These are phyloP conservation scores for Calliphora vicina DNA, from an alignment of 1,140 invertebrate genomes.

Conservation along the genomic window DNA sequence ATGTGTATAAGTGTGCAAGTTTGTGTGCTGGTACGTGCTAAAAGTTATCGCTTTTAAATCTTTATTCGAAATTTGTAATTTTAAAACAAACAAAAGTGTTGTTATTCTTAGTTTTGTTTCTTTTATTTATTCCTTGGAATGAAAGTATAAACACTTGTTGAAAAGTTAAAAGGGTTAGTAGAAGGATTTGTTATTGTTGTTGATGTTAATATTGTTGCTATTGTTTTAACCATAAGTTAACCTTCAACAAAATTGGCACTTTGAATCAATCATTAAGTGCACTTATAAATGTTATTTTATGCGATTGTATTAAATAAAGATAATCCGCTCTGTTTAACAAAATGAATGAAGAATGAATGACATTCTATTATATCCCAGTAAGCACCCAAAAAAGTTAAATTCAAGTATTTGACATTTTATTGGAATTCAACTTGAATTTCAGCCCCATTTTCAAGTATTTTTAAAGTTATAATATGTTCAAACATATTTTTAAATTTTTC, in stretches of 20 bases:
- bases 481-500: too few relatives aligned
- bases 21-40: neutral
- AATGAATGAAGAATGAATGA: neutral
- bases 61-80: conserved; percentile 22
- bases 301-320: too few relatives aligned
- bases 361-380: too few relatives aligned
- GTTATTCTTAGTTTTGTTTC: neutral
- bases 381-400: too few relatives aligned
- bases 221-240: conserved; percentile 13
- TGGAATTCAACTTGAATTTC: too few relatives aligned
- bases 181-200: neutral
- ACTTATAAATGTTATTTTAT: neutral
- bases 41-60: conserved; percentile 20
- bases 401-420: too few relatives aligned
- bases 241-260: neutral
- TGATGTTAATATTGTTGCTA: neutral
- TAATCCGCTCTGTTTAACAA: too few relatives aligned
- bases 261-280: conserved; percentile 6
- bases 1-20: neutral
- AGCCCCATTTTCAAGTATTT: too few relatives aligned
- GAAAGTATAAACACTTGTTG: conserved; percentile 19
- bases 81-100: conserved; percentile 24
- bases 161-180: conserved; percentile 18
- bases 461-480: too few relatives aligned
- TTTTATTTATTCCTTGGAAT: neutral